phyloP scores from a whole-genome alignment of 2,113 vertebrate species.

The Grantiella picta region DNA sequence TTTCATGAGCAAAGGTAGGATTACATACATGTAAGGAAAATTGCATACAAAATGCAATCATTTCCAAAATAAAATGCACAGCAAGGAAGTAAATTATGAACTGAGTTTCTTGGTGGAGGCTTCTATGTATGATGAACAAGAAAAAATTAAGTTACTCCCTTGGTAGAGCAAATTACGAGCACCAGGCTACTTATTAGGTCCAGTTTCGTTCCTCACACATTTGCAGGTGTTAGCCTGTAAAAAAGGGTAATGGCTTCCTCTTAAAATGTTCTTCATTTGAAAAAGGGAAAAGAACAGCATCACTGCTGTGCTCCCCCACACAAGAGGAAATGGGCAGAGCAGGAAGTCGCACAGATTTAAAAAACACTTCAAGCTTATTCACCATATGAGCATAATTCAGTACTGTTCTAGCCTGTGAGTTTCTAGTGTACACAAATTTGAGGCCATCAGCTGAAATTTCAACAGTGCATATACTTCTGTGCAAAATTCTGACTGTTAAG shows the following conservation, averaged over 20 bases:
- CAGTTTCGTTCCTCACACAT: not conserved
- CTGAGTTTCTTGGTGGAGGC: not conserved
- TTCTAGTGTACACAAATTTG: not conserved
- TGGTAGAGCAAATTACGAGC: not conserved
- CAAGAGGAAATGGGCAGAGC: not conserved
- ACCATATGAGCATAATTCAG: not conserved
- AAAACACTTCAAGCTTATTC: not conserved
- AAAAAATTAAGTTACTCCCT: not conserved
- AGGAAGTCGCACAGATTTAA: not conserved
- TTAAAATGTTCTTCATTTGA: not conserved
- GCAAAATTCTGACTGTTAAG: not conserved
- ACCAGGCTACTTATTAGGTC: not conserved
- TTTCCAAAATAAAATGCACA: not conserved
- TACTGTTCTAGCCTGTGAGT: not conserved
- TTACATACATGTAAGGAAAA: not conserved
- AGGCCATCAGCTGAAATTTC: not conserved
- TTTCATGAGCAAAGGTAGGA: not conserved
- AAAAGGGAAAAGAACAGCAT: not conserved
- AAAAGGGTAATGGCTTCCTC: not conserved
- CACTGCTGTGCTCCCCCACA: not conserved
- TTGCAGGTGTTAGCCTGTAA: not conserved
- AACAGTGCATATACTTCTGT: not conserved
- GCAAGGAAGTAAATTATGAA: not conserved
- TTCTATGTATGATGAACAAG: not conserved
- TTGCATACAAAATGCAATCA: not conserved